A percentile compares a stretch with the other conserved stretches of the same genome.
Evolutionary conservation across 2,888 invertebrate species (phyloP).

Genomic region (Endomychus coccineus): DNA sequence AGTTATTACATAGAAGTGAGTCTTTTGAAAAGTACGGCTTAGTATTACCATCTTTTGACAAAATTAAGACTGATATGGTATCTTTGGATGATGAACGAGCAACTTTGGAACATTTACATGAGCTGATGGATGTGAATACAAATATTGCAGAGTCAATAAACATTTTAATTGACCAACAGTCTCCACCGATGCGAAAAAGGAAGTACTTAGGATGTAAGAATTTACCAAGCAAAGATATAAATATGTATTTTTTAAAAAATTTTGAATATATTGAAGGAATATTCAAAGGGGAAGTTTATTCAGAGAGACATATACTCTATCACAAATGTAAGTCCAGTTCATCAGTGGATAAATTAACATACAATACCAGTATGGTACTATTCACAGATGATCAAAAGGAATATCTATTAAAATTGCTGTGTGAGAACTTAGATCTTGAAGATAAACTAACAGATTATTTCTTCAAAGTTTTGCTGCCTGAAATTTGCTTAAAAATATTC

Average conservation of each 20-base stretch:
- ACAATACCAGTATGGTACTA: slow-evolving; percentile 30
- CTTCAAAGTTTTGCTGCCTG: slow-evolving; percentile 12
- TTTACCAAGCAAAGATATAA: slow-evolving; percentile 21
- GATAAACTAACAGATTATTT: slow-evolving; percentile 18
- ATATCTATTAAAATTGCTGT: slow-evolving; percentile 7
- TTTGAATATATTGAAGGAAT: slow-evolving; percentile 14
- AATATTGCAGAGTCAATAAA: too few species aligned
- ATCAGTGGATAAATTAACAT: slow-evolving; percentile 25
- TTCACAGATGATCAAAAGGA: slow-evolving; percentile 24
- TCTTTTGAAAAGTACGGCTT: slow-evolving; percentile 28
- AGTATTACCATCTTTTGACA: slow-evolving; percentile 23
- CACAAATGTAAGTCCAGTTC: slow-evolving; percentile 3
- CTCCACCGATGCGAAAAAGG: too few species aligned
- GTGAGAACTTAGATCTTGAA: slow-evolving; percentile 3
- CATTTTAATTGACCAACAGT: too few species aligned
- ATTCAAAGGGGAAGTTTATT: slow-evolving; percentile 2
- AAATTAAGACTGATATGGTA: slow-evolving; percentile 23
- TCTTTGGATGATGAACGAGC: slow-evolving; percentile 20
- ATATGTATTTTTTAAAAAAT: slow-evolving; percentile 21
- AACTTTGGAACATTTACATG: too few species aligned
- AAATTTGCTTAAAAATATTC: slow-evolving; percentile 13
- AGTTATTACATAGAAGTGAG: slow-evolving; percentile 15
- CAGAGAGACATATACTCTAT: slow-evolving; percentile 8
- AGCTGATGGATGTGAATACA: too few species aligned
- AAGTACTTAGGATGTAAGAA: too few species aligned